Percentiles rank a stretch among this genome's conserved stretches.
phyloP scores from a whole-genome alignment of 2,888 invertebrate species.

The Hedychridium roseum region DNA sequence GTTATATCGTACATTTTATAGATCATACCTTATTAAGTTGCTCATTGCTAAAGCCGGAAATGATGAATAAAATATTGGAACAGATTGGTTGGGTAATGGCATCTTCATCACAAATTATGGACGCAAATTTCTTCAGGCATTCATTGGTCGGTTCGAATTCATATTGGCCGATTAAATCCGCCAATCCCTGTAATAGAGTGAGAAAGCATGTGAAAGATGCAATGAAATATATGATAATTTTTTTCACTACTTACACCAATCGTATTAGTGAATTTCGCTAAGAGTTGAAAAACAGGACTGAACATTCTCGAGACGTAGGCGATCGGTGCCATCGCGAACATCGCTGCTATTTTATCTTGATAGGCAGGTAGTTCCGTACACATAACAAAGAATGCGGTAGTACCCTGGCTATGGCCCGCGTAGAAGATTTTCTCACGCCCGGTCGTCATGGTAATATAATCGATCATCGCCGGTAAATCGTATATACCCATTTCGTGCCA shows the following conservation, averaged over 20 bases:
- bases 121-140: conserved; percentile 59
- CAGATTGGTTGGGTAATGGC: conserved; percentile 69
- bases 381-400: conserved; percentile 62
- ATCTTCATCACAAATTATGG: conserved; percentile 68
- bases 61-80: conserved; percentile 71
- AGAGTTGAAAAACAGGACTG: background rate
- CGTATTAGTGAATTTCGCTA: background rate
- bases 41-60: conserved; percentile 69
- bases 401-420: conserved; percentile 72
- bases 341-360: conserved; percentile 59
- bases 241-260: background rate
- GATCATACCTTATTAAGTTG: conserved; percentile 69
- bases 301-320: conserved; percentile 46
- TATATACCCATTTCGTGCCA: conserved; percentile 71
- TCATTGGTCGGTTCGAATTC: conserved; percentile 73
- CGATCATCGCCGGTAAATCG: conserved; percentile 70
- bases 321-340: conserved; percentile 62
- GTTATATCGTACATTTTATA: no score
- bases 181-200: conserved; percentile 16
- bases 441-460: conserved; percentile 66
- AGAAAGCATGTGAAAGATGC: background rate
- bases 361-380: conserved; percentile 59
- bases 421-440: conserved; percentile 65
- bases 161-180: conserved; percentile 26
- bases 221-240: background rate